These are phyloP conservation scores for Amphipyra berbera DNA, from an alignment of 2,888 invertebrate genomes.

Conservation along the genomic window DNA sequence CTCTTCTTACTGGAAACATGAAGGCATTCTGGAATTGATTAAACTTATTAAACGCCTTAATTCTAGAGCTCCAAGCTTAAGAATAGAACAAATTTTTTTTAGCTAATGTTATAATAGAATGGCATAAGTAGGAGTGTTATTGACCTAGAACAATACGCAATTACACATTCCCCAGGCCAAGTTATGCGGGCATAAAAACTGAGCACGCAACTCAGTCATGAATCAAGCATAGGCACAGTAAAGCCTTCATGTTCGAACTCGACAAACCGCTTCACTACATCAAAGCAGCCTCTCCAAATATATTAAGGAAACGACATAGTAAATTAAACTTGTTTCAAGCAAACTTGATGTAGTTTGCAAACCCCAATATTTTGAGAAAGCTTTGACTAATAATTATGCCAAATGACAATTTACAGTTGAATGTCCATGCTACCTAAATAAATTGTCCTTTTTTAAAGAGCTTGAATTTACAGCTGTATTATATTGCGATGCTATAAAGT, in stretches of 20 bases:
- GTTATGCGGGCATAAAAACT: conserved; percentile 47
- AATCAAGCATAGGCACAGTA: conserved; percentile 38
- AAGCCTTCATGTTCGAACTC: conserved; percentile 22
- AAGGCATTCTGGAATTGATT: conserved; percentile 1
- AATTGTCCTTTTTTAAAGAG: background rate
- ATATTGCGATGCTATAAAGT: no score
- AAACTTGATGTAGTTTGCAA: conserved; percentile 4
- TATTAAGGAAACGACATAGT: conserved; percentile 10
- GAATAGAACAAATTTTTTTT: conserved; percentile 26
- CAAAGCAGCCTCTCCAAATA: conserved; percentile 2
- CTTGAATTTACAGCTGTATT: background rate
- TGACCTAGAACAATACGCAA: conserved; percentile 61
- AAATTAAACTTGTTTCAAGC: conserved; percentile 9
- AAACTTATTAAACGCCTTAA: conserved; percentile 4
- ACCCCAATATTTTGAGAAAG: conserved; percentile 2
- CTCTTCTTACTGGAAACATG: conserved; percentile 8
- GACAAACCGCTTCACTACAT: conserved; percentile 13
- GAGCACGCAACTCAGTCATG: conserved; percentile 51
- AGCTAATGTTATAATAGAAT: conserved; percentile 31
- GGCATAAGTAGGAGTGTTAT: conserved; percentile 39
- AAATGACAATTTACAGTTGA: conserved; percentile 3
- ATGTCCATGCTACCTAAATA: conserved; percentile 1
- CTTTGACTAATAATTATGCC: conserved; percentile 4
- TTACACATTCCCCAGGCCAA: conserved; percentile 49
- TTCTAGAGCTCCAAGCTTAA: background rate